Base-by-base conservation (phyloP, 2,113 vertebrate genomes). In the Dromiciops gliroides region DNA sequence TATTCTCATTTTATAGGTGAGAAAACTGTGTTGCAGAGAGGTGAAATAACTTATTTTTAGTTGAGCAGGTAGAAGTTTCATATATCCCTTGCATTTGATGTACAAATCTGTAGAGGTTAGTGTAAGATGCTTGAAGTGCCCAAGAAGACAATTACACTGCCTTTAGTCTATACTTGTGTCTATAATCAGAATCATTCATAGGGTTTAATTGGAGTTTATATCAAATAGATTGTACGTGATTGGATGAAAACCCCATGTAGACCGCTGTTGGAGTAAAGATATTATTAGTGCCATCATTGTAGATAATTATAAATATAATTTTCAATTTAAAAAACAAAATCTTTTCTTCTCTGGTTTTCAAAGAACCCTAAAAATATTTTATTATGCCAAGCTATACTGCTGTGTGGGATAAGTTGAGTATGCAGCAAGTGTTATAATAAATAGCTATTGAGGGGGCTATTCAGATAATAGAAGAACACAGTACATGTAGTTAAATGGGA, bases 321-420 rank as follows among this genome's bases (percentile, higher is more conserved):
- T 95, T 60, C 48, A 96, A 95, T 92, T 92, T 52, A 47, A 94
- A 94, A 53, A 14, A 11, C 3, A 75, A 37, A 24, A 52, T 7
- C 31, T 60, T 94, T 95, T 95, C 25, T 51, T 90, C 52, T 91
- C 53, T 83, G 60, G 24, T 89, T 8, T 93, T 96, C 51, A 91
- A 47, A 83, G 93, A 6, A 47, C 28, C 95, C 95, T 95, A 92
- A 93, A 95, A 95, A 92, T 95, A 96, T 96, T 95, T 95, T 93
- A 96, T 92, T 95, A 95, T 92, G 12, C 25, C 90, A 1, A 25
- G 83, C 90, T 91, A 60, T 50, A 60, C 88, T 92, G 23, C 51
- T 94, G 75, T 93, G 67, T 91, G 92, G 51, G 94, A 48, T 92
- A 56, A 90, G 60, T n/a, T 49, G 48, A 89, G n/a, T 94, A 8